These are phyloP conservation scores for Rhyacophila evoluta DNA, from an alignment of 2,888 invertebrate species.

Conservation along the genomic window DNA sequence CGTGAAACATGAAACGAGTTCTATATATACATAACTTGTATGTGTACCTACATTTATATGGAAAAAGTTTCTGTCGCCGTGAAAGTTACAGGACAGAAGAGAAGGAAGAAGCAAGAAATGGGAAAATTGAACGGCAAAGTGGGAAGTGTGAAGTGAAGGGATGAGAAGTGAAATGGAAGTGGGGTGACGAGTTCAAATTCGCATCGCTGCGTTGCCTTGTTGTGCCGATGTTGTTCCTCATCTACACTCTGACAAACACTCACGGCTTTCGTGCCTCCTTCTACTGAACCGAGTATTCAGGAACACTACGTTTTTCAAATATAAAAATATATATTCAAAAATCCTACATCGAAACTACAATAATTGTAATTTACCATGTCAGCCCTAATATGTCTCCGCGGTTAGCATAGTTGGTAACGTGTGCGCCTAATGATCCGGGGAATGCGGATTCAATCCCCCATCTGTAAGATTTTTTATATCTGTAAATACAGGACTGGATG, in stretches of 20 bases:
- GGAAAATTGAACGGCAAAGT: neutral
- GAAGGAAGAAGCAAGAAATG: neutral
- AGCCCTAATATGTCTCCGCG: too few relatives aligned
- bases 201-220: slow-evolving; percentile 8
- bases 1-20: too few relatives aligned
- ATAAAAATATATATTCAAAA: too few relatives aligned
- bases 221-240: neutral
- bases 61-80: neutral
- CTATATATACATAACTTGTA: too few relatives aligned
- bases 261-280: neutral
- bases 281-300: neutral
- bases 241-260: neutral
- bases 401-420: too few relatives aligned
- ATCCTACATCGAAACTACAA: too few relatives aligned
- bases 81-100: neutral
- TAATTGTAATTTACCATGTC: too few relatives aligned
- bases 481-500: too few relatives aligned
- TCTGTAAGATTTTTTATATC: too few relatives aligned
- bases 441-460: too few relatives aligned
- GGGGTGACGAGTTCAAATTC: slow-evolving; percentile 24
- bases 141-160: neutral
- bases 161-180: slow-evolving; percentile 14
- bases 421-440: too few relatives aligned
- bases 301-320: too few relatives aligned
- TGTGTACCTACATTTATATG: neutral